Evolutionary conservation across 2,888 invertebrate genomes (phyloP).

Genomic region (Agrilus biguttatus): DNA sequence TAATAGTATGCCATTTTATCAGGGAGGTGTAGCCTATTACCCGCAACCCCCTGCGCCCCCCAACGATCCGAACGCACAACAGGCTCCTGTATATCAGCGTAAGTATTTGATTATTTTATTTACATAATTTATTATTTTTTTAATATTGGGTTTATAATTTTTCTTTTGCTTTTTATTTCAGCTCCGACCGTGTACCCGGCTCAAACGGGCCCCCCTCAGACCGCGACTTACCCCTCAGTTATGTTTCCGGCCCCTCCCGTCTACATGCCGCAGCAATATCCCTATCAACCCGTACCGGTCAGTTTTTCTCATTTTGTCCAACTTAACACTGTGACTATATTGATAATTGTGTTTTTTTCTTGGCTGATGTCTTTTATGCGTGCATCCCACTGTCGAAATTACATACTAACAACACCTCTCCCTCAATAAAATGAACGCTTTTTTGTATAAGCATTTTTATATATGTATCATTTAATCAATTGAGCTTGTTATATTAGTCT

Average conservation of each 20-base stretch:
- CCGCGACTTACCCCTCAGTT: constrained; percentile 27
- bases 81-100: constrained; percentile 27
- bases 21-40: constrained; percentile 28
- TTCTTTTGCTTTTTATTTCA: constrained; percentile 6
- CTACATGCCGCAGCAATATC: constrained; percentile 33
- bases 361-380: too few species aligned
- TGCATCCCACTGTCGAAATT: too few species aligned
- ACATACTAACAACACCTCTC: too few species aligned
- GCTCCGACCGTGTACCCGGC: constrained; percentile 27
- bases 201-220: constrained; percentile 27
- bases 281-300: constrained; percentile 30
- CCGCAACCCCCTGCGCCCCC: constrained; percentile 18
- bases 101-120: constrained; percentile 6
- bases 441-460: too few species aligned
- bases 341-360: too few species aligned
- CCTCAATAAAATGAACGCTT: too few species aligned
- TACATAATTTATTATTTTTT: too few species aligned
- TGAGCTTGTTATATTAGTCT: too few species aligned
- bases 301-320: constrained; percentile 12
- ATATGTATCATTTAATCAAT: too few species aligned
- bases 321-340: too few species aligned
- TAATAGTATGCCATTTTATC: constrained; percentile 21
- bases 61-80: constrained; percentile 24
- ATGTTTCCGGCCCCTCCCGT: constrained; percentile 31
- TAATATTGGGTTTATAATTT: neutral